phyloP scores from a whole-genome alignment of 2,888 invertebrate species.

The Diabrotica balteata region DNA sequence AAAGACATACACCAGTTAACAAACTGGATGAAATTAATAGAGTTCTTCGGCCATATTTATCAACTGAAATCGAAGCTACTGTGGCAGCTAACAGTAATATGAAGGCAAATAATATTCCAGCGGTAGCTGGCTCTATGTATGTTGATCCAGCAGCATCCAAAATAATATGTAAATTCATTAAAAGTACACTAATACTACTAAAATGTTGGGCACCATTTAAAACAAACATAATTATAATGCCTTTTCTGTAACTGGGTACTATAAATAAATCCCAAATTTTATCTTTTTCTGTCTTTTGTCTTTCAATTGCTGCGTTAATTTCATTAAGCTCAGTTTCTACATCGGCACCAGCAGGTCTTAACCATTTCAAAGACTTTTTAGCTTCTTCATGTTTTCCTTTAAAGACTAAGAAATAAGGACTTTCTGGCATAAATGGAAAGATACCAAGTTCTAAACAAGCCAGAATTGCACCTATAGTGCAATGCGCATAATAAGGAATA shows the following conservation, averaged over 20 bases:
- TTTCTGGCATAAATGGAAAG: conserved; percentile 57
- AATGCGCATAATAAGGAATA: conserved; percentile 52
- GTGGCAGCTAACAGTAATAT: conserved; percentile 54
- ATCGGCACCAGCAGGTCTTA: conserved; percentile 45
- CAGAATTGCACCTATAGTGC: conserved; percentile 52
- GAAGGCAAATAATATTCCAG: conserved; percentile 55
- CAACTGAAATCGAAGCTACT: conserved; percentile 51
- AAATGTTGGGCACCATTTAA: conserved; percentile 57
- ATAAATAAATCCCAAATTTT: conserved; percentile 53
- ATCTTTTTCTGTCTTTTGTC: conserved; percentile 54
- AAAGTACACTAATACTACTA: conserved; percentile 56
- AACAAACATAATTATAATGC: conserved; percentile 54
- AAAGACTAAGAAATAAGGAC: conserved; percentile 55
- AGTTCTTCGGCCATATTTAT: conserved; percentile 55
- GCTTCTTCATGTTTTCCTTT: conserved; percentile 51
- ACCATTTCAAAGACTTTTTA: conserved; percentile 47
- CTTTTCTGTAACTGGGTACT: conserved; percentile 55
- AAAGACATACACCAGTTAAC: conserved; percentile 52
- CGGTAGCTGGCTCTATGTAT: conserved; percentile 48
- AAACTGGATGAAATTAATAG: conserved; percentile 52
- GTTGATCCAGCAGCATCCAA: conserved; percentile 54
- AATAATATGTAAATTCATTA: conserved; percentile 59
- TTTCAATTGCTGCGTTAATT: conserved; percentile 51
- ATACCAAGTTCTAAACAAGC: conserved; percentile 49
- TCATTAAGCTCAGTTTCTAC: conserved; percentile 53